Evolutionary conservation across 2,797 vertebrate species (phyloP).

Genomic region (Morelia viridis): DNA sequence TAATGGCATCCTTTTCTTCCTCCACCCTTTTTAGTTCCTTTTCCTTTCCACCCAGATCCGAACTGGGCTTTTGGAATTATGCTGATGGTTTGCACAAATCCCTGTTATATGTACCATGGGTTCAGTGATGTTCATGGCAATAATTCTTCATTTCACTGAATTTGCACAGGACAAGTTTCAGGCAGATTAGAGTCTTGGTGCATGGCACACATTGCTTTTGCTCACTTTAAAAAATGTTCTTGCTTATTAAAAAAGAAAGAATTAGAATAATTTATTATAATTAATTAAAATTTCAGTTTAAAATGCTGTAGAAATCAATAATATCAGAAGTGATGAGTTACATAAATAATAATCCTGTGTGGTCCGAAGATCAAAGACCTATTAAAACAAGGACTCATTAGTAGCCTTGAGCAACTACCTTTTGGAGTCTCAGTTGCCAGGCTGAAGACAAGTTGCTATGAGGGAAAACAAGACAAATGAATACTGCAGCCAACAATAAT

Average conservation of each 20-base stretch:
- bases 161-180: background rate
- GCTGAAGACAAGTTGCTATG: background rate
- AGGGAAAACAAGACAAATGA: background rate
- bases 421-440: background rate
- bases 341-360: slow-evolving; percentile 9
- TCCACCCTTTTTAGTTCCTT: background rate
- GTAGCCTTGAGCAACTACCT: background rate
- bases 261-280: background rate
- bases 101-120: background rate
- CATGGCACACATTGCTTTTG: background rate
- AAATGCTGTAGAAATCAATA: background rate
- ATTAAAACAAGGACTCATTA: background rate
- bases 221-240: background rate
- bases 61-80: background rate
- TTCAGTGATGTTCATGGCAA: background rate
- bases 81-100: background rate
- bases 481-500: background rate
- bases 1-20: background rate
- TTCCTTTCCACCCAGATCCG: background rate
- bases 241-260: background rate
- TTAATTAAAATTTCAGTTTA: background rate
- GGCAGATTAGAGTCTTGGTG: background rate
- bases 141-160: background rate
- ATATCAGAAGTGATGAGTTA: slow-evolving; percentile 8
- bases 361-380: slow-evolving; percentile 34